phyloP scores from a whole-genome alignment of 2,113 vertebrate species.

The Poeciliopsis prolifica region DNA sequence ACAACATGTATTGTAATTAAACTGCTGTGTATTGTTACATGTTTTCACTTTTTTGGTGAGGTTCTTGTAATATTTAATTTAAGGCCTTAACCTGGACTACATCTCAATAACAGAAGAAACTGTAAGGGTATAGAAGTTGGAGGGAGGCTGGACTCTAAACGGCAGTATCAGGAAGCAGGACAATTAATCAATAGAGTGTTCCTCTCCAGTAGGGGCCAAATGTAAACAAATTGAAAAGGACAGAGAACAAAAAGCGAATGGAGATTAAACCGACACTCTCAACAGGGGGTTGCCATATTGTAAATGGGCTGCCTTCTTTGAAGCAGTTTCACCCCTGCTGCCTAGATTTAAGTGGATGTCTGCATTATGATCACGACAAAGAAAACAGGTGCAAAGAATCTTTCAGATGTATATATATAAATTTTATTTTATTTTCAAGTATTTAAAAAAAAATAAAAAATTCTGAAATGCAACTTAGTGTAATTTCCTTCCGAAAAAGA shows the following conservation, averaged over 20 bases:
- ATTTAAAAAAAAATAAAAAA: constrained; percentile 10
- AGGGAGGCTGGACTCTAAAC: constrained; percentile 50
- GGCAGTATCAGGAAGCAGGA: constrained; percentile 68
- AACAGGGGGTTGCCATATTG: constrained; percentile 59
- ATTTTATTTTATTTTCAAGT: background rate
- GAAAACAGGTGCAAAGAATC: constrained; percentile 44
- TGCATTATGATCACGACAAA: constrained; percentile 41
- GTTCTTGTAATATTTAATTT: constrained; percentile 57
- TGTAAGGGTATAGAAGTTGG: constrained; percentile 28
- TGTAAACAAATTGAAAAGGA: constrained; percentile 81
- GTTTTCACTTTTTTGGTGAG: constrained; percentile 42
- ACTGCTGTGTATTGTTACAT: background rate
- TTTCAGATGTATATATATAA: background rate
- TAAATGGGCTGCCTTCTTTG: constrained; percentile 68
- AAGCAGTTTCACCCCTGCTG: constrained; percentile 36
- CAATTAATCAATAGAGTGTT: constrained; percentile 79
- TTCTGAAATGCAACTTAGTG: constrained; percentile 22
- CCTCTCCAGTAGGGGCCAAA: constrained; percentile 76
- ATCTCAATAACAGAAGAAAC: constrained; percentile 56
- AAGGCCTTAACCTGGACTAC: constrained; percentile 47
- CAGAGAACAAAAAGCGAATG: constrained; percentile 73
- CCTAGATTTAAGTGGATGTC: constrained; percentile 26
- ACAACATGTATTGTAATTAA: background rate
- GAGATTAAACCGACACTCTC: constrained; percentile 72
- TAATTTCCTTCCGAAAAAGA: constrained; percentile 43